Evolutionary conservation across 2,888 invertebrate species (phyloP).

Genomic region (Notodonta ziczac): DNA sequence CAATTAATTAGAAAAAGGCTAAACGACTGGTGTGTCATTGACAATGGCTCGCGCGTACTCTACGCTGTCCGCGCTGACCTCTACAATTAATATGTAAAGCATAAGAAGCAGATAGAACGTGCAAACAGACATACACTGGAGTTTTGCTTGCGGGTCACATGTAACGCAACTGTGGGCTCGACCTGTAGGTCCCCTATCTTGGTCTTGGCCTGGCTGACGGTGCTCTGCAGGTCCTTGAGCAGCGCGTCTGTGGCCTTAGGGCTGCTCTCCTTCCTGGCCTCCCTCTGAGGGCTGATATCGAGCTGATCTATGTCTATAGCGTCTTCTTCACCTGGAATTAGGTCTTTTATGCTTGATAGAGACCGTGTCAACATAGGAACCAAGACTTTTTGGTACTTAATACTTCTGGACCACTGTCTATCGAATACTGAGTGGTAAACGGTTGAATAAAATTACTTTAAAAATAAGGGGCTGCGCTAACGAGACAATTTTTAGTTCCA

Average conservation of each 20-base stretch:
- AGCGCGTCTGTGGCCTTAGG: conserved; percentile 68
- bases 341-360: neutral
- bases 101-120: conserved; percentile 66
- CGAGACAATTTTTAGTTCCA: too few relatives aligned
- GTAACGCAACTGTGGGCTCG: conserved; percentile 58
- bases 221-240: conserved; percentile 83
- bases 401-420: too few relatives aligned
- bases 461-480: too few relatives aligned
- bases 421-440: too few relatives aligned
- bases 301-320: conserved; percentile 58
- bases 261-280: conserved; percentile 57
- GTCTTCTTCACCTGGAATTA: conserved; percentile 72
- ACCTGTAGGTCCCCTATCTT: conserved; percentile 87
- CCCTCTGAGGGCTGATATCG: conserved; percentile 45
- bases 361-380: too few relatives aligned
- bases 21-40: too few relatives aligned
- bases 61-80: neutral
- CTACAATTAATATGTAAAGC: conserved; percentile 20
- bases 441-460: too few relatives aligned
- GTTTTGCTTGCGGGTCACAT: conserved; percentile 64
- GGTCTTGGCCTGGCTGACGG: conserved; percentile 84
- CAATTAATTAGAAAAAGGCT: too few relatives aligned
- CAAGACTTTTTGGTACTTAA: too few relatives aligned
- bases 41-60: too few relatives aligned
- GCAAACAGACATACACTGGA: conserved; percentile 76